Base-by-base conservation (phyloP, 2,113 vertebrate genomes). In the Garra rufa region DNA sequence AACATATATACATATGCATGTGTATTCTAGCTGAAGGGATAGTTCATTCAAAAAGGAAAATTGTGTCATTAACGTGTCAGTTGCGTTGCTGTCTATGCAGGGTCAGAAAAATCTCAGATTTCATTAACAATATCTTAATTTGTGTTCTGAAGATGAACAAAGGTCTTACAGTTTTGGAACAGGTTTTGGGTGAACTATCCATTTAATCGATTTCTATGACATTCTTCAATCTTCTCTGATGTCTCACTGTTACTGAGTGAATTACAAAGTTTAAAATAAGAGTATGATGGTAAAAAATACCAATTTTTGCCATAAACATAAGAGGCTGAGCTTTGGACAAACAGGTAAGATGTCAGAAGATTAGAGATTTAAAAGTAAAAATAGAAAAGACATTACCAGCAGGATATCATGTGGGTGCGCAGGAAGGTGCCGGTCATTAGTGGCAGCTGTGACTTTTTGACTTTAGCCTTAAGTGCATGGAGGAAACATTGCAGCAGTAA, bases 401-500 rank as follows among this genome's bases (percentile, higher is more conserved):
- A 99, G 81, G 97, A 91, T 85, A 96, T 95, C 96, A 99, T 97
- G 89, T 98, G 95, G 93, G 93, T 97, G 77, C 97, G 94, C 5
- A 99, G 94, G 89, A 99, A 97, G 0, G 95, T 96, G 89, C 98
- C 98, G 61, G 97, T 96, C 91, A 98, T 95, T 71, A 99, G 92
- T 73, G 98, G 98, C 84, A 99, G 96, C 85, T 99, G 97, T 0
- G 97, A 94, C 90, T 98, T 99, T 91, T 95, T 98, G 73, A 99
- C 94, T 83, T 96, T 97, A 89, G 88, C 94, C 91, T 99, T 99
- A 86, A 99, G 93, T 44, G 98, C 97, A 24, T 98, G 96, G 80
- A 98, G 93, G 89, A 99, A 99, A 89, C 98, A 98, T 86, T 93
- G 96, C 85, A 95, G 79, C 70, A 99, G 91, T 63, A 99, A 90